A percentile compares a stretch with the other conserved stretches of the same genome.
Evolutionary conservation across 2,888 invertebrate genomes (phyloP).

Genomic region (Meganola albula): DNA sequence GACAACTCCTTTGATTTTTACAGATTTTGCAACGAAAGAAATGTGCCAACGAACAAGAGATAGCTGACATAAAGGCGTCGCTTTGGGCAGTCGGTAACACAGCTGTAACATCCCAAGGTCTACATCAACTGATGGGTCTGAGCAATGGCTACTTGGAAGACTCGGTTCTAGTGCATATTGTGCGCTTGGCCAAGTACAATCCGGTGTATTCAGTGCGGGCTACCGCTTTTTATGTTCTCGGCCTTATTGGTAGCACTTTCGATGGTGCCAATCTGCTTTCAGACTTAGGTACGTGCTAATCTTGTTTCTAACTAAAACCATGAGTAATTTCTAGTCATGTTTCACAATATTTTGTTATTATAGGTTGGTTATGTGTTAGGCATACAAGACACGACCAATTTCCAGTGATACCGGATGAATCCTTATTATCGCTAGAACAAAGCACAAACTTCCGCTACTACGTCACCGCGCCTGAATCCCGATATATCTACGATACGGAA

Average conservation of each 20-base stretch:
- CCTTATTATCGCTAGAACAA: slow-evolving; percentile 69
- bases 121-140: slow-evolving; percentile 82
- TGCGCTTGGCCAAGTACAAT: slow-evolving; percentile 86
- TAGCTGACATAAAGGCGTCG: slow-evolving; percentile 89
- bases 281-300: slow-evolving; percentile 80
- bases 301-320: too few species aligned
- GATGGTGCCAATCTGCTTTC: slow-evolving; percentile 88
- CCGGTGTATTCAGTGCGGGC: slow-evolving; percentile 92
- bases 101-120: slow-evolving; percentile 86
- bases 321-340: too few species aligned
- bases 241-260: slow-evolving; percentile 89
- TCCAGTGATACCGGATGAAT: slow-evolving; percentile 84
- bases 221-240: slow-evolving; percentile 92
- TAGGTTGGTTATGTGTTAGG: slow-evolving; percentile 86
- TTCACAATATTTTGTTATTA: slow-evolving; percentile 5
- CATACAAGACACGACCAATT: slow-evolving; percentile 87
- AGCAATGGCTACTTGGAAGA: slow-evolving; percentile 56
- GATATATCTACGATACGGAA: slow-evolving; percentile 52
- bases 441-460: slow-evolving; percentile 38
- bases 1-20: not conserved
- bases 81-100: slow-evolving; percentile 94
- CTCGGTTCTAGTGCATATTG: slow-evolving; percentile 60
- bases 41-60: slow-evolving; percentile 81
- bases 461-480: slow-evolving; percentile 53
- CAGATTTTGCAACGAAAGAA: slow-evolving; percentile 68